phyloP scores from a whole-genome alignment of 2,888 invertebrate species.

The Ennomos quercinarius region DNA sequence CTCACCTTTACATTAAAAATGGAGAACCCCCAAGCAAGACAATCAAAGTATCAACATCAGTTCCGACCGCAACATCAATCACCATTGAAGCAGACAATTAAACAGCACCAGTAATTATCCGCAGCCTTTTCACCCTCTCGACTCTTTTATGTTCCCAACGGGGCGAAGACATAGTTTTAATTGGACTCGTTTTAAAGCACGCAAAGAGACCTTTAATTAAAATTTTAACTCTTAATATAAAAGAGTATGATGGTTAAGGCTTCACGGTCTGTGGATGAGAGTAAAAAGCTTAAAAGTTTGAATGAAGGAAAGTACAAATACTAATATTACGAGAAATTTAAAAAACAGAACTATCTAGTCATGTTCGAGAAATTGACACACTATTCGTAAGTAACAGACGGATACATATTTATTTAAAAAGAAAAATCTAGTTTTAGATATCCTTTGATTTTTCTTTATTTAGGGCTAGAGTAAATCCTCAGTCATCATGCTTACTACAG shows the following conservation, averaged over 20 bases:
- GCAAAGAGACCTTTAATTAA: conserved; percentile 78
- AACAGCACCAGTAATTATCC: conserved; percentile 68
- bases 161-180: conserved; percentile 81
- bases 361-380: too few species aligned
- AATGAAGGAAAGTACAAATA: too few species aligned
- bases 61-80: conserved; percentile 33
- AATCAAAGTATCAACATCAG: conserved; percentile 13
- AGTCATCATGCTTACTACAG: too few species aligned
- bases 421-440: too few species aligned
- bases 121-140: conserved; percentile 63
- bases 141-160: conserved; percentile 70
- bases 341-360: too few species aligned
- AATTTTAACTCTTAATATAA: conserved; percentile 74
- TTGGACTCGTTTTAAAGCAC: conserved; percentile 75
- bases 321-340: too few species aligned
- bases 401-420: too few species aligned
- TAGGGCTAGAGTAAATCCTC: too few species aligned
- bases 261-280: conserved; percentile 49
- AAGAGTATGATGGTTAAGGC: conserved; percentile 59
- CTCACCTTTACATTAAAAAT: too few species aligned
- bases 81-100: conserved; percentile 64
- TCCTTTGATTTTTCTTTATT: too few species aligned
- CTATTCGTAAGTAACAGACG: too few species aligned
- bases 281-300: conserved; percentile 31
- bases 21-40: not conserved